Evolutionary conservation across 92 coral and sea anemone genomes (phyloP).

Genomic region (Heteractis magnifica): DNA sequence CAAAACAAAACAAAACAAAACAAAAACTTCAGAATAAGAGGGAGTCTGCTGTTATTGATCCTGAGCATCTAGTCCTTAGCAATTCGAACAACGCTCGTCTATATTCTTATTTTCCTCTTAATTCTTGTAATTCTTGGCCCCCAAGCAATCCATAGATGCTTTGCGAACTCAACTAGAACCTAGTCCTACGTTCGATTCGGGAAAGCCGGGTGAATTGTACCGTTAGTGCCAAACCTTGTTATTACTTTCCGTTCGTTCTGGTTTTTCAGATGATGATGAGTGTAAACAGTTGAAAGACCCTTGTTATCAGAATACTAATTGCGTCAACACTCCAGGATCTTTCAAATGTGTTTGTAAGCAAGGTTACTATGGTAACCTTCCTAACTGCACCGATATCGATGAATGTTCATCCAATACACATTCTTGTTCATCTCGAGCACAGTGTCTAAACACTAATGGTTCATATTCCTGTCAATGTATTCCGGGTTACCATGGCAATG

Average conservation of each 20-base stretch:
- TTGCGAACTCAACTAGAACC: no score
- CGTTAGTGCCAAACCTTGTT: no score
- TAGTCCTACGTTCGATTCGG: no score
- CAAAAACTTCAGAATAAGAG: no score
- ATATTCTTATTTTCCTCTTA: no score
- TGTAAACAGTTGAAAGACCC: slow-evolving; percentile 11
- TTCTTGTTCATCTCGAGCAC: slow-evolving; percentile 31
- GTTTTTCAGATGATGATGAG: slow-evolving; percentile 22
- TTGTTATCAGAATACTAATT: slow-evolving; percentile 17
- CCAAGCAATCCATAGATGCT: not conserved
- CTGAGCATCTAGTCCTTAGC: no score
- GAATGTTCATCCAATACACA: slow-evolving; percentile 21
- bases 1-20: no score
- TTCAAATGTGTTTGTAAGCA: slow-evolving; percentile 34
- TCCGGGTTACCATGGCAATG: slow-evolving; percentile 48
- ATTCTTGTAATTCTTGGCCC: no score
- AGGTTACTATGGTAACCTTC: slow-evolving; percentile 45
- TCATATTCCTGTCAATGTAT: slow-evolving; percentile 35
- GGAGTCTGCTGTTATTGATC: no score
- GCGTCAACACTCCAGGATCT: slow-evolving; percentile 32
- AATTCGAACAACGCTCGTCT: no score
- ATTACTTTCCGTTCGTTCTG: no score
- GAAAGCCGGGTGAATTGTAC: no score
- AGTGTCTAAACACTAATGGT: slow-evolving; percentile 31
- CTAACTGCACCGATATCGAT: slow-evolving; percentile 41